phyloP scores from a whole-genome alignment of 2,888 invertebrate species.

The Sminthurides aquaticus region DNA sequence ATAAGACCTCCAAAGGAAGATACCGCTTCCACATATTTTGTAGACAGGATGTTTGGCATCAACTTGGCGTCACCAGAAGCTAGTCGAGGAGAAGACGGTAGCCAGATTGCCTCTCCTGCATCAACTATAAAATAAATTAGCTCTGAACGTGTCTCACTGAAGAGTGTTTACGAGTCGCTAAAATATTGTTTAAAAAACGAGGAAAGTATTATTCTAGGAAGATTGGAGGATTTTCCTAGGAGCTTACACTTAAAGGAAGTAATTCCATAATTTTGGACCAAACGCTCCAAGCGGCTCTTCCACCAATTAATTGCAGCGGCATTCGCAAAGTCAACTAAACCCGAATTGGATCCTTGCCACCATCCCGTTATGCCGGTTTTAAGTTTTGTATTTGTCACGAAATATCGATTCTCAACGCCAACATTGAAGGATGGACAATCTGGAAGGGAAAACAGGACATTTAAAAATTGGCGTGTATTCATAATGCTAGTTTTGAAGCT shows the following conservation, averaged over 20 bases:
- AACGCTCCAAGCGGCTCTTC: conserved; percentile 44
- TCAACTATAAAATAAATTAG: conserved; percentile 51
- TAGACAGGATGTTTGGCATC: conserved; percentile 31
- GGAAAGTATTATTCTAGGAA: too few species aligned
- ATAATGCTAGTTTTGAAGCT: too few species aligned
- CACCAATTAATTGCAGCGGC: conserved; percentile 52
- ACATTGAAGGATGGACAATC: conserved; percentile 17
- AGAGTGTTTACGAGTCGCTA: too few species aligned
- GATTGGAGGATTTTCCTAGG: too few species aligned
- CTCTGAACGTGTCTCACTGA: too few species aligned
- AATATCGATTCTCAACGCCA: conserved; percentile 52
- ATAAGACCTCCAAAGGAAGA: conserved; percentile 53
- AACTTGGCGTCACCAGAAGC: conserved; percentile 29
- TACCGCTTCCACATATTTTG: conserved; percentile 39
- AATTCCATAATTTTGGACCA: conserved; percentile 59
- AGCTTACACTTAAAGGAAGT: conserved; percentile 61
- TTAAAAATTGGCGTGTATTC: not conserved
- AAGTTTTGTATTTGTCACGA: conserved; percentile 48
- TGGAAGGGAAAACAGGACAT: not conserved
- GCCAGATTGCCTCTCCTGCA: conserved; percentile 67
- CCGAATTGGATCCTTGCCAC: conserved; percentile 51
- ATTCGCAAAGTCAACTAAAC: conserved; percentile 67
- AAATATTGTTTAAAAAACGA: too few species aligned
- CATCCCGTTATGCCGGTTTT: conserved; percentile 45
- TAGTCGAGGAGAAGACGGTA: conserved; percentile 51